These are phyloP conservation scores for Halocaridina rubra DNA, from an alignment of 2,888 invertebrate species.

Conservation along the genomic window DNA sequence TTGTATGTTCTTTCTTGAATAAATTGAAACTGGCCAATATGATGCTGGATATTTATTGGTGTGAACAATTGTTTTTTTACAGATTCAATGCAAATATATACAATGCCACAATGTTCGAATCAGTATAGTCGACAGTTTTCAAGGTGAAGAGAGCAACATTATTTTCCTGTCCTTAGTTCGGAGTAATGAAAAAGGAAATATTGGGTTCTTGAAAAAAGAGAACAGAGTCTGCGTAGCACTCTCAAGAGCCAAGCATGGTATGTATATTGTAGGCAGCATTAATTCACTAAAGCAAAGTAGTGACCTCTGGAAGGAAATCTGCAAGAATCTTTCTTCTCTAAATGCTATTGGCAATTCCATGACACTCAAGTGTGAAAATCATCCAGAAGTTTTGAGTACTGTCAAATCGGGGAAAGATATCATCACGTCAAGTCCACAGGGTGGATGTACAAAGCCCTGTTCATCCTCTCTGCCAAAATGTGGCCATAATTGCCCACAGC, in stretches of 20 bases:
- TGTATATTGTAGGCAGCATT: slow-evolving; percentile 80
- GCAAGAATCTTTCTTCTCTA: background rate
- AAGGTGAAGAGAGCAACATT: slow-evolving; percentile 84
- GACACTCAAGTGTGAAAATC: slow-evolving; percentile 32
- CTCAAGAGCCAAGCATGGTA: slow-evolving; percentile 78
- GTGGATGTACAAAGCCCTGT: slow-evolving; percentile 35
- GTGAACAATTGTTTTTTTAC: background rate
- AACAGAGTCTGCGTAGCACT: slow-evolving; percentile 84
- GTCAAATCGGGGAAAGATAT: slow-evolving; percentile 29
- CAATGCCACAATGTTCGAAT: slow-evolving; percentile 23
- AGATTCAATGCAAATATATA: slow-evolving; percentile 18
- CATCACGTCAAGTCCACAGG: slow-evolving; percentile 26
- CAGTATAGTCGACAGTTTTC: slow-evolving; percentile 79
- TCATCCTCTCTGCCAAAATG: slow-evolving; percentile 24
- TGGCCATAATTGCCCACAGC: slow-evolving; percentile 36
- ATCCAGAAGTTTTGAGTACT: slow-evolving; percentile 13
- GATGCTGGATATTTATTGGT: too few species aligned
- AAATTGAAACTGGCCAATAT: too few species aligned
- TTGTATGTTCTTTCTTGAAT: too few species aligned
- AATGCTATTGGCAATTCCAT: slow-evolving; percentile 18
- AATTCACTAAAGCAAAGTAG: slow-evolving; percentile 9
- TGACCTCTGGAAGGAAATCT: slow-evolving; percentile 35
- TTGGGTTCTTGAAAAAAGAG: slow-evolving; percentile 78
- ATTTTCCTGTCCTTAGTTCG: slow-evolving; percentile 83
- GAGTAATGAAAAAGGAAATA: slow-evolving; percentile 76